phyloP scores from a whole-genome alignment of 2,888 invertebrate species.

The Epinotia demarniana region DNA sequence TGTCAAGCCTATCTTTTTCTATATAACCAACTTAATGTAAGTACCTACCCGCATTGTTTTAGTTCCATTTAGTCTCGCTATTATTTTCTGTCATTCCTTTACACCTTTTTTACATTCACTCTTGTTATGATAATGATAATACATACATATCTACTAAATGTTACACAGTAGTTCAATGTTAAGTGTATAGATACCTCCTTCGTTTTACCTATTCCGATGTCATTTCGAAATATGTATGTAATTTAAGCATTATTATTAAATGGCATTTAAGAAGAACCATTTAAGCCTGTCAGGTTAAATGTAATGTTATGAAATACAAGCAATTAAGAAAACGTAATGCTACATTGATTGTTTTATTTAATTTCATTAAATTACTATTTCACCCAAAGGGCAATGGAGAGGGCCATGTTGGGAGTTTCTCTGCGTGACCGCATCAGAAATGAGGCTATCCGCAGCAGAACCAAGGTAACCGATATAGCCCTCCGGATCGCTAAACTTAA shows the following conservation, averaged over 20 bases:
- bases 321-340: conserved; percentile 78
- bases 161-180: conserved; percentile 36
- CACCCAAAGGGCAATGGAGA: no score
- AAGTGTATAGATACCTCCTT: conserved; percentile 23
- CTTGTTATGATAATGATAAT: conserved; percentile 15
- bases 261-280: conserved; percentile 51
- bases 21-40: not conserved
- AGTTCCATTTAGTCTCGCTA: not conserved
- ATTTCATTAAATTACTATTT: not conserved
- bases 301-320: conserved; percentile 79
- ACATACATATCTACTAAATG: conserved; percentile 8
- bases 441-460: no score
- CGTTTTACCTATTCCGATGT: conserved; percentile 19
- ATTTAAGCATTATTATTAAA: conserved; percentile 51
- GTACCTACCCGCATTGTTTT: not conserved
- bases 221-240: conserved; percentile 27
- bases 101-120: not conserved
- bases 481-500: no score
- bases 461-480: no score
- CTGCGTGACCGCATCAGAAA: no score
- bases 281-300: conserved; percentile 61
- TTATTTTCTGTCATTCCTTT: not conserved
- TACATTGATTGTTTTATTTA: conserved; percentile 68
- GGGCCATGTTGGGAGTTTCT: no score
- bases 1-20: conserved; percentile 6